A percentile compares a stretch with the other conserved stretches of the same genome.
Evolutionary conservation across 2,888 invertebrate species (phyloP).

Genomic region (Macrosoma leucophasiata): DNA sequence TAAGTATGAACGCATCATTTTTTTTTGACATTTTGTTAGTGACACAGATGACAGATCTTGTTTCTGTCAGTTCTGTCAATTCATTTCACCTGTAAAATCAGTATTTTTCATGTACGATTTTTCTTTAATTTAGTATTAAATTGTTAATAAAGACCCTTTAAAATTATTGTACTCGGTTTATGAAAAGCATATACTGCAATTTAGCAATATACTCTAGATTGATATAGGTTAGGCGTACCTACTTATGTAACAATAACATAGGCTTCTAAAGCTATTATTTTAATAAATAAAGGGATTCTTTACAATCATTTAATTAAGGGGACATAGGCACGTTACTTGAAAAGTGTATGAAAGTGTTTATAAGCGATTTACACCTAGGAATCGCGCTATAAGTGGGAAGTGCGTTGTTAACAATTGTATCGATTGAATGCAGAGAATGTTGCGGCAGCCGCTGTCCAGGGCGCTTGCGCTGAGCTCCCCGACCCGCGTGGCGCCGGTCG

Average conservation of each 20-base stretch:
- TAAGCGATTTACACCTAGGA: conserved; percentile 6
- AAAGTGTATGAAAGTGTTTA: conserved; percentile 1
- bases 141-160: conserved; percentile 1
- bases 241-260: conserved; percentile 73
- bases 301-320: background rate
- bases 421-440: conserved; percentile 74
- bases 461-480: conserved; percentile 74
- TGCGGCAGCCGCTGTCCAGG: conserved; percentile 84
- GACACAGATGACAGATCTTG: too few relatives aligned
- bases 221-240: conserved; percentile 59
- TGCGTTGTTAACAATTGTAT: conserved; percentile 20
- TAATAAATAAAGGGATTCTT: background rate
- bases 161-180: conserved; percentile 7
- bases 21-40: too few relatives aligned
- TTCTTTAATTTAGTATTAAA: conserved; percentile 2
- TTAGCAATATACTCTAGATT: background rate
- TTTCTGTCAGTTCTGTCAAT: too few relatives aligned
- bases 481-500: conserved; percentile 54
- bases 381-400: background rate
- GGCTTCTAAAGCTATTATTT: conserved; percentile 30
- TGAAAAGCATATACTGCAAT: background rate
- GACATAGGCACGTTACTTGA: background rate
- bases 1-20: too few relatives aligned
- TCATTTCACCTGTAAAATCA: conserved; percentile 11
- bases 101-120: conserved; percentile 6